phyloP scores from a whole-genome alignment of 2,113 vertebrate species.

The Sinocyclocheilus anshuiensis region DNA sequence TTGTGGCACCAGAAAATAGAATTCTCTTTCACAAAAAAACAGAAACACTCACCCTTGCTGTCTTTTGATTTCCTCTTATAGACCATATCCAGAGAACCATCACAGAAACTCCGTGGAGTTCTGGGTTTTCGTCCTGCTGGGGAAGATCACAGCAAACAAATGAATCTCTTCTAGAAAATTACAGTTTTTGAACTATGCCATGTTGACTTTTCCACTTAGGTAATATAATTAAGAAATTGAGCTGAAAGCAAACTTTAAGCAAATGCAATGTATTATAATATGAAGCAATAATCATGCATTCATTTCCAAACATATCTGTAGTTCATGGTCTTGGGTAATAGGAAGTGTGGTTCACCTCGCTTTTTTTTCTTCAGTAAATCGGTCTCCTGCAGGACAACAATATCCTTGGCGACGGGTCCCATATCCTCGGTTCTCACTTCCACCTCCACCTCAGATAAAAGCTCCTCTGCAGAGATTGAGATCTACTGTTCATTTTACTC shows the following conservation, averaged over 20 bases:
- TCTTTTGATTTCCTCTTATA: constrained; percentile 94
- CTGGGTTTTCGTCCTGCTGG: constrained; percentile 91
- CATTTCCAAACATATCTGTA: neutral
- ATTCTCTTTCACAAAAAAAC: neutral
- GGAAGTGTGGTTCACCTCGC: constrained; percentile 77
- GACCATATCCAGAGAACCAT: constrained; percentile 88
- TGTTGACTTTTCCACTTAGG: too few species aligned
- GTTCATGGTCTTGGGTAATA: neutral
- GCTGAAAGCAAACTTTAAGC: neutral
- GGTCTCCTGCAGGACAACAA: constrained; percentile 80
- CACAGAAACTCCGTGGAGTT: constrained; percentile 84
- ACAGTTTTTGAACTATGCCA: neutral
- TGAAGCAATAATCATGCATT: neutral
- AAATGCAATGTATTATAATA: neutral
- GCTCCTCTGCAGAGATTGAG: constrained; percentile 76
- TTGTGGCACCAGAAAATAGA: neutral
- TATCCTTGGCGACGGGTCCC: constrained; percentile 86
- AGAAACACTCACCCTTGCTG: constrained; percentile 84
- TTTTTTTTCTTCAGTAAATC: constrained; percentile 80
- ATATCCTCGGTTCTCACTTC: constrained; percentile 93
- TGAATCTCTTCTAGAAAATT: neutral
- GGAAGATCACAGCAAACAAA: constrained; percentile 55
- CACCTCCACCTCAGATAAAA: constrained; percentile 95
- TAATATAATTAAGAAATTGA: neutral
- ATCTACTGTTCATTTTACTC: neutral